Conservation (phyloP, 2,797 vertebrate species). For the Gambelia wislizenii region DNA sequence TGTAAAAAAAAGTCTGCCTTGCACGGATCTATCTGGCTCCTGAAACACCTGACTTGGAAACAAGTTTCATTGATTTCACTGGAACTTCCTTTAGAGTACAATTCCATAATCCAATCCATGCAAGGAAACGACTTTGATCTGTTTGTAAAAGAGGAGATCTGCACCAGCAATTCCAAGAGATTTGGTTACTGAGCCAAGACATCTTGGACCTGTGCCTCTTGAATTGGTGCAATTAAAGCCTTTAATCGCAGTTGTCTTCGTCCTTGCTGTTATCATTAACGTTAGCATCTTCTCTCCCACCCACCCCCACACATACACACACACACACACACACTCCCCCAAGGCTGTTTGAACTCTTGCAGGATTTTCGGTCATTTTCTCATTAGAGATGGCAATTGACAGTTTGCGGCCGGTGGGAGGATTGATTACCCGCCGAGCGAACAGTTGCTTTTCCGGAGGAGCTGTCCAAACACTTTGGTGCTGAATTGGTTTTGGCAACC, state of each 20-base stretch:
- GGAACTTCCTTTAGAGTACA: neutral
- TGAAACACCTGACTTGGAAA: neutral
- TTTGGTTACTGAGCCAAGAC: constrained; percentile 11
- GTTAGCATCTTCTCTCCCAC: neutral
- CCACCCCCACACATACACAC: too few species aligned
- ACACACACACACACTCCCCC: too few species aligned
- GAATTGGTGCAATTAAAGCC: constrained; percentile 59
- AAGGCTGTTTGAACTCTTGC: constrained; percentile 51
- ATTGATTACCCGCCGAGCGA: constrained; percentile 40
- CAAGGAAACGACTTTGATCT: neutral
- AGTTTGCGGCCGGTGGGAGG: constrained; percentile 48
- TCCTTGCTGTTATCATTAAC: constrained; percentile 31
- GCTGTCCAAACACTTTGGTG: constrained; percentile 64
- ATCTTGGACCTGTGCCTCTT: constrained; percentile 58
- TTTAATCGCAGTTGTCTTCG: constrained; percentile 17
- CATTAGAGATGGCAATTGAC: constrained; percentile 54
- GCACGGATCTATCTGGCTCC: too few species aligned
- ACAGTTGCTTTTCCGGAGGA: constrained; percentile 11
- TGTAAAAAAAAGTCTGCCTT: too few species aligned
- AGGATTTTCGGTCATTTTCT: constrained; percentile 63
- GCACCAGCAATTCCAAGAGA: neutral
- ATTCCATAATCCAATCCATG: neutral
- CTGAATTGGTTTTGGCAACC: constrained; percentile 57
- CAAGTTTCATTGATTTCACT: neutral
- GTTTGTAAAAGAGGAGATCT: neutral